A percentile compares a stretch with the other conserved stretches of the same genome.
These are phyloP conservation scores for Lordiphosa collinella DNA, from an alignment of 1,140 invertebrate genomes.

Conservation along the genomic window DNA sequence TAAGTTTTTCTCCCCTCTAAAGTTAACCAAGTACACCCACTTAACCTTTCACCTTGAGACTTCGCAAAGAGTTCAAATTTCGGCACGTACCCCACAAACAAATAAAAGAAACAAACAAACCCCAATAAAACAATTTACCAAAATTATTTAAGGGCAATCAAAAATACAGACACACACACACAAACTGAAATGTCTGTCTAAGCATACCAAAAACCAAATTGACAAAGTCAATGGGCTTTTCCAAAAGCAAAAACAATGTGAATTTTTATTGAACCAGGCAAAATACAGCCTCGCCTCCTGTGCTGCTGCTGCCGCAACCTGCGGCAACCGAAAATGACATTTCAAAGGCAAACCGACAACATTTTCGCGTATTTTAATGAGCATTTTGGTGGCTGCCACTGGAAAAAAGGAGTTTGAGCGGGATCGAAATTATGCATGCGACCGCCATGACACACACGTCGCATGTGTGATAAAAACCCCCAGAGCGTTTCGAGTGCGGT, in stretches of 20 bases:
- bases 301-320: constrained; percentile 2
- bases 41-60: no score
- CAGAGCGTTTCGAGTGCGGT: constrained; percentile 46
- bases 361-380: constrained; percentile 64
- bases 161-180: background rate
- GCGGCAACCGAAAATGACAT: constrained; percentile 50
- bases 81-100: background rate
- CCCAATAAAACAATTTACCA: constrained; percentile 25
- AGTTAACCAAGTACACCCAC: no score
- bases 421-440: constrained; percentile 52
- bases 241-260: constrained; percentile 24
- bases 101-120: constrained; percentile 1
- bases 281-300: background rate
- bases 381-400: constrained; percentile 35
- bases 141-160: constrained; percentile 12
- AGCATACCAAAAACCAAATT: constrained; percentile 11
- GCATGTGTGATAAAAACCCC: constrained; percentile 67
- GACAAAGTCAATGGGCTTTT: constrained; percentile 3
- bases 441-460: constrained; percentile 46
- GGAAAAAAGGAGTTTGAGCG: background rate
- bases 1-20: no score
- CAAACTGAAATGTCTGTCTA: constrained; percentile 3
- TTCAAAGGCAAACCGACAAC: constrained; percentile 58
- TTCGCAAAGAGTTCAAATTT: background rate
- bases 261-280: constrained; percentile 12